Base-by-base conservation (phyloP, 2,797 vertebrate genomes). In the Lateolabrax maculatus region DNA sequence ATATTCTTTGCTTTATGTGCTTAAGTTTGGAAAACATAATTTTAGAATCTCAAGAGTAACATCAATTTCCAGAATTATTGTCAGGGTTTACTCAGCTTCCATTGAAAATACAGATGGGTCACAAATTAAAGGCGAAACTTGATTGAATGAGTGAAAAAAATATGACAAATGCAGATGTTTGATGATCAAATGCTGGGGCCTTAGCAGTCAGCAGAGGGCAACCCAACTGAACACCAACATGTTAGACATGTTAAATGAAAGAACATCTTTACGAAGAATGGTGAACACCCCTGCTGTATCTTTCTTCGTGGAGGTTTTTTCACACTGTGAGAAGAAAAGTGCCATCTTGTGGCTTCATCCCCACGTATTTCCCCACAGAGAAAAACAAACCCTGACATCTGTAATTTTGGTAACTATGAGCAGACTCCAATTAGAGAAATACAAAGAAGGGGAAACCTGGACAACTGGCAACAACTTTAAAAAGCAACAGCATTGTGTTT, bases 401-500 rank as follows among this genome's bases (percentile, higher is more conserved):
- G 10, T 49, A 74, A 58, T 75, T 61, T 62, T 51, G 46, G 2
- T 71, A 75, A 75, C 48, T 39, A 34, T 36, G 46, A 82, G 31
- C 55, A 75, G 41, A 85, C 36, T n/a, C n/a, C 36, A 61, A 51
- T 23, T 16, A 37, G 7, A 75, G 15, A 34, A 67, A 80, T 8
- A 64, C n/a, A 79, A 41, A 73, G 39, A 69, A 2, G 11, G 12
- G 36, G 9, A 39, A 75, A 81, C 46, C 21, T 70, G 25, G 19
- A 78, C 64, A 25, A 51, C 37, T 67, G 68, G 66, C 11, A 67
- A 15, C 60, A 55, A 71, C 51, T 36, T 77, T 16, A 64, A 83
- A 68, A 74, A 25, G 51, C 41, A 72, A 66, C 34, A 37, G 19
- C 34, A 12, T 75, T 62, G 72, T 61, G 81, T 83, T 85, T 71